Conservation (phyloP, 2,797 vertebrate genomes). For the Spinus olivaceus region DNA sequence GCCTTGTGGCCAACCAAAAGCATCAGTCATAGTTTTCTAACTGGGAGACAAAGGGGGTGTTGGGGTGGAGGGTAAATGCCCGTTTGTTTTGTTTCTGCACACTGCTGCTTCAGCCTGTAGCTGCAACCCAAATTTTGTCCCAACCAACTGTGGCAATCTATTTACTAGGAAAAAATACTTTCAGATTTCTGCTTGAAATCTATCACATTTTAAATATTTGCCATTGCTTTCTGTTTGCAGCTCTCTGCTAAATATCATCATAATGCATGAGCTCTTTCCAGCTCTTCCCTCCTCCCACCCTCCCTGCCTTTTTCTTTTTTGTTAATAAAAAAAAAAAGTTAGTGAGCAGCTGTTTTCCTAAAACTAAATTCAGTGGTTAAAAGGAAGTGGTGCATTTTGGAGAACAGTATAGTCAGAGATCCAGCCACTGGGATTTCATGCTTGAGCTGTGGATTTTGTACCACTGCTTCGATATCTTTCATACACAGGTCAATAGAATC, state of each 20-base stretch:
- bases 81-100: constrained; percentile 18
- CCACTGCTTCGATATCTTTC: constrained; percentile 17
- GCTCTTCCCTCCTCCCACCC: neutral
- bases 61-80: neutral
- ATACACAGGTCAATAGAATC: neutral
- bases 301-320: neutral
- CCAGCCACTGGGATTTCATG: neutral
- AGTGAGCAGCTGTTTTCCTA: neutral
- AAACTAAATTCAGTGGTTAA: neutral
- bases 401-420: neutral
- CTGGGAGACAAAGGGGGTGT: neutral
- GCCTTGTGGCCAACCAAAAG: constrained; percentile 50
- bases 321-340: neutral
- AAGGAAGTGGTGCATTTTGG: neutral
- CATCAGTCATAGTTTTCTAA: constrained; percentile 47
- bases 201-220: neutral
- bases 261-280: neutral
- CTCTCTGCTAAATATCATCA: neutral
- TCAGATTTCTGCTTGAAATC: constrained; percentile 2
- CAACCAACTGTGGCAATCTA: neutral
- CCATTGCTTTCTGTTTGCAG: constrained; percentile 23
- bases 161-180: neutral
- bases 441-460: constrained; percentile 22
- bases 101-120: neutral
- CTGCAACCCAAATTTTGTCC: constrained; percentile 22